Evolutionary conservation across 35 echinoderm and acorn worm species (phyloP).

Genomic region (Ptychodera flava): DNA sequence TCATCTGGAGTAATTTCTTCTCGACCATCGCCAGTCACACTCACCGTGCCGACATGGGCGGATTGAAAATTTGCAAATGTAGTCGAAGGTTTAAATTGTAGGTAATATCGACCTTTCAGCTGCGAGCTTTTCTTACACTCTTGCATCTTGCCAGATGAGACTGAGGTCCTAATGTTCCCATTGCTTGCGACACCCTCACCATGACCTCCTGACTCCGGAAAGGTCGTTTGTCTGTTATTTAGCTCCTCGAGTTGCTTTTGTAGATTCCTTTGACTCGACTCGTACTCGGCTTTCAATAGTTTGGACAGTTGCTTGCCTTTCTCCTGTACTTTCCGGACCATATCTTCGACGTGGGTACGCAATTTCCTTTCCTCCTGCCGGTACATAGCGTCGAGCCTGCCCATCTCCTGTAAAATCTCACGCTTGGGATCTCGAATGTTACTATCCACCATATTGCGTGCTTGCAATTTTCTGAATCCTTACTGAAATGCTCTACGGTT

Average conservation of each 20-base stretch:
- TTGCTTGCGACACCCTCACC: background rate
- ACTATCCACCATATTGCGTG: background rate
- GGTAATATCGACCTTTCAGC: background rate
- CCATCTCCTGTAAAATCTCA: background rate
- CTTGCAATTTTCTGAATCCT: background rate
- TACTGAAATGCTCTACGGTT: background rate
- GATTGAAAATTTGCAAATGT: background rate
- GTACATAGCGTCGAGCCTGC: too few species aligned
- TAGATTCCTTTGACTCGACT: background rate
- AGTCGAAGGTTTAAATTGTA: background rate
- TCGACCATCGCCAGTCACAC: background rate
- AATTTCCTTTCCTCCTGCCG: background rate
- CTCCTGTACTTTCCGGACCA: background rate
- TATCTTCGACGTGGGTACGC: background rate
- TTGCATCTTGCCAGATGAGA: background rate
- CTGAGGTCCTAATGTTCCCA: background rate
- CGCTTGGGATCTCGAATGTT: background rate
- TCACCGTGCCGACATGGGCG: background rate
- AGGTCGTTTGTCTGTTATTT: background rate
- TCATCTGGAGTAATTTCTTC: background rate
- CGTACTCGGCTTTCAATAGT: background rate
- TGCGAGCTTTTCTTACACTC: background rate
- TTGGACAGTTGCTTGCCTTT: background rate
- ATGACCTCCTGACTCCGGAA: background rate
- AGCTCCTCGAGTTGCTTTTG: background rate